Evolutionary conservation across 2,797 vertebrate genomes (phyloP), one percentile per base, ranked within the genome.

Genomic region (Antrozous pallidus): DNA sequence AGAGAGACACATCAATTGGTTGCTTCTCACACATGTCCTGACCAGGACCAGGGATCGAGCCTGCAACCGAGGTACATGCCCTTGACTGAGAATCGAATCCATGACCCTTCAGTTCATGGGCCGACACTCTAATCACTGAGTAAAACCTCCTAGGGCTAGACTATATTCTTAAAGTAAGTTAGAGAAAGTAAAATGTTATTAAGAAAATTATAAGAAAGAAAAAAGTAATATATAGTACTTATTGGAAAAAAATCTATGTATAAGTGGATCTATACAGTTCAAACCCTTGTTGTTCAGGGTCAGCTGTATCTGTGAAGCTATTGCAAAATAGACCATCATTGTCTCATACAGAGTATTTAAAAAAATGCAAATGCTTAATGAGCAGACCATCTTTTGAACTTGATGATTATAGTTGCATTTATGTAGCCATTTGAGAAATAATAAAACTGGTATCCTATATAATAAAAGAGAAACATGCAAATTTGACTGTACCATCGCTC

Each of bases 321-420:
- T 36, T 71, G 20, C 12, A 90, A 80, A 56, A 63, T 22, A 26
- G 14, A 36, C 33, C 14, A n/a, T 65, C 17, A 58, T 83, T 6
- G 1, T 28, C 73, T 78, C 38, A 33, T 51, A 10, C 20, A 73
- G 65, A 79, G 65, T 58, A 73, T 67, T 95, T 87, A 38, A 54
- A 38, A 54, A 75, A 86, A 33, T 80, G 24, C 31, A 71, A 61
- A 56, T 69, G 87, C 81, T 70, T 31, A n/a, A 65, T 77, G 9
- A 91, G 67, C 13, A 84, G 79, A 42, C 10, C 7, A 33, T 82
- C 74, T 74, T 93, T 89, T 56, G 20, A n/a, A 26, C 56, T 81
- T 78, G 56, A 85, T 91, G 58, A 61, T 67, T 74, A 63, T 70
- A 86, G 28, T 93, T 70, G 24, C 67, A 67, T 86, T 94, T 94